phyloP scores from a whole-genome alignment of 2,797 vertebrate genomes.

The Labroides dimidiatus region DNA sequence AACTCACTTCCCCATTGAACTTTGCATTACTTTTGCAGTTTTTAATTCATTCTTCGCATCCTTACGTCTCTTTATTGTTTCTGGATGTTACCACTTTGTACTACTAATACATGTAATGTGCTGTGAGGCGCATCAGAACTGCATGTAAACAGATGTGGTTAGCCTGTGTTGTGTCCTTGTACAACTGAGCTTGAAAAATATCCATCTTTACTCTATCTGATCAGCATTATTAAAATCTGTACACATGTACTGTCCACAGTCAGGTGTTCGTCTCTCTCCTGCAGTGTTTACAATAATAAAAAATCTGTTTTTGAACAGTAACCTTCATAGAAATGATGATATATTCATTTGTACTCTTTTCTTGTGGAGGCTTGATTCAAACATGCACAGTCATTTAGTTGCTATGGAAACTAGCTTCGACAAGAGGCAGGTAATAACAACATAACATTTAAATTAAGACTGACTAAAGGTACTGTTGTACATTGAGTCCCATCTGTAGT shows the following conservation, averaged over 20 bases:
- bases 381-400: conserved; percentile 31
- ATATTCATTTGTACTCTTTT: too few relatives aligned
- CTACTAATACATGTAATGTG: conserved; percentile 55
- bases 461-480: neutral
- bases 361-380: neutral
- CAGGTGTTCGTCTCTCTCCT: conserved; percentile 4
- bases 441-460: neutral
- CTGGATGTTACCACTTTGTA: conserved; percentile 51
- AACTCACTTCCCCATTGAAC: conserved; percentile 45
- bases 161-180: conserved; percentile 55
- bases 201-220: conserved; percentile 50
- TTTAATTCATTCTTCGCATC: neutral
- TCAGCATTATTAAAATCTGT: conserved; percentile 75
- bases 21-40: conserved; percentile 24
- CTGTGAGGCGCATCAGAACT: conserved; percentile 48
- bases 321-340: too few relatives aligned
- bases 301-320: conserved; percentile 7
- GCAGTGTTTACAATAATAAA: conserved; percentile 30
- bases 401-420: conserved; percentile 32
- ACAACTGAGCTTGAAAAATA: conserved; percentile 55
- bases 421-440: neutral
- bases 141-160: conserved; percentile 57
- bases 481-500: neutral
- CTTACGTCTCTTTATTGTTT: conserved; percentile 21
- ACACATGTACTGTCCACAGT: conserved; percentile 31